Base-by-base conservation (phyloP, 2,888 invertebrate genomes). In the Ophion obscuratus region DNA sequence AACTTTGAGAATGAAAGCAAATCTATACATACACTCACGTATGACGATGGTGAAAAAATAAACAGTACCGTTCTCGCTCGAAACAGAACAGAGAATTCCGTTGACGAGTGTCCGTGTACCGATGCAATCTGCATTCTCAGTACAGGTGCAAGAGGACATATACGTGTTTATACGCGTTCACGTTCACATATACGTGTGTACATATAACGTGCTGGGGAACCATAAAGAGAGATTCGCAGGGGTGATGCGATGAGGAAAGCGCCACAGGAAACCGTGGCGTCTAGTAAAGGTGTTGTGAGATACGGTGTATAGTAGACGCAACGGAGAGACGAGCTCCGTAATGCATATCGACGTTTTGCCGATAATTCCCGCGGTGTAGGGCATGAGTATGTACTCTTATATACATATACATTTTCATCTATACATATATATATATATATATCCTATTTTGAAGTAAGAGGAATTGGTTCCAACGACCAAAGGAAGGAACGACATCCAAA, bases 271-370 rank as follows among this genome's bases (percentile, higher is more conserved):
- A 47, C n/a, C 27, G 57, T 20, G 59, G 31, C 31, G 31, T 59
- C 74, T 88, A 61, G 40, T 75, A 84, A 47, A 20, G 71, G 73
- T 68, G 40, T 40, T 61, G 84, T 82, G 64, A 59, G 71, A 81
- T 62, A 83, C 68, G 82, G 47, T 75, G 84, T 81, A 70, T 40
- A 40, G 40, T 73, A 27, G 64, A 77, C 76, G 81, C 71, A 84
- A 83, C 82, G 86, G 85, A 87, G 88, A 87, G 88, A 84, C 88
- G 88, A 81, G 85, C 86, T 81, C 67, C 87, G 90, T 92, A 91
- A 92, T 90, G 89, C 91, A 88, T 90, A 92, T 92, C 92, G 93
- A 93, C 93, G 89, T 92, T 93, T 93, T 88, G 88, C 89, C 93
- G 91, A 93, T 93, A 93, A 93, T 93, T 91, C 90, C 86, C 89